Base-by-base conservation (phyloP, 30 jellyfish, hydroid and myxozoan genomes). In the Cassiopea andromeda region DNA sequence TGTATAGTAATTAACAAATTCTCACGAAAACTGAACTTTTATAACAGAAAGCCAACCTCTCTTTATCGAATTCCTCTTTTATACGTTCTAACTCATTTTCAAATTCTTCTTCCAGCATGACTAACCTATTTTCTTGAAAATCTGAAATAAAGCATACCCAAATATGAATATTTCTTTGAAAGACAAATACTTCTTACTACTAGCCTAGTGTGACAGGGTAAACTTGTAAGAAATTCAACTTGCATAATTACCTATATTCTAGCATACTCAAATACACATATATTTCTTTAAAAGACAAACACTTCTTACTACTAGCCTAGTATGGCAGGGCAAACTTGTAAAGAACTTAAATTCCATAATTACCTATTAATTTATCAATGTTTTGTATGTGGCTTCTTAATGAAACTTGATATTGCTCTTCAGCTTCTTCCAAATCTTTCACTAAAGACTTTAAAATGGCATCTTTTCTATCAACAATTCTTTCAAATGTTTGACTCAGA, bases 331-430 rank as follows among this genome's bases (percentile, higher is more conserved):
- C 38, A 27, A 27, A 27, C 38, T 27, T 27, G 38, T 18, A 4
- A 68, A 7, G 7, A 17, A 14, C 43, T 4, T 16, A 70, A 70
- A 70, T 19, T 10, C 4, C 19, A n/a, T n/a, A 78, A 92, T 50
- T 73, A 96, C 99, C 97, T 13, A 88, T 81, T 1, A 96, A 94
- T 77, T 96, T 89, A 48, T 92, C 87, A 54, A 96, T 54, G 69
- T 91, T 96, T 70, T 96, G 94, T 59, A 92, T 83, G 87, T 96
- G 99, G 69, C 97, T 91, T 84, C 97, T 89, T 46, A 96, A 54
- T 48, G 99, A 97, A 77, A 97, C 94, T 67, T 96, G 98, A 73
- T 91, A 91, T 48, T 96, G 99, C 81, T 96, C 99, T n/a, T 96
- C 99, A 14, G 99, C 99, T 69, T 96, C 99, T 18, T 93, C 97